These are phyloP conservation scores for Pteria penguin DNA, from an alignment of 2,888 invertebrate species.

Conservation along the genomic window DNA sequence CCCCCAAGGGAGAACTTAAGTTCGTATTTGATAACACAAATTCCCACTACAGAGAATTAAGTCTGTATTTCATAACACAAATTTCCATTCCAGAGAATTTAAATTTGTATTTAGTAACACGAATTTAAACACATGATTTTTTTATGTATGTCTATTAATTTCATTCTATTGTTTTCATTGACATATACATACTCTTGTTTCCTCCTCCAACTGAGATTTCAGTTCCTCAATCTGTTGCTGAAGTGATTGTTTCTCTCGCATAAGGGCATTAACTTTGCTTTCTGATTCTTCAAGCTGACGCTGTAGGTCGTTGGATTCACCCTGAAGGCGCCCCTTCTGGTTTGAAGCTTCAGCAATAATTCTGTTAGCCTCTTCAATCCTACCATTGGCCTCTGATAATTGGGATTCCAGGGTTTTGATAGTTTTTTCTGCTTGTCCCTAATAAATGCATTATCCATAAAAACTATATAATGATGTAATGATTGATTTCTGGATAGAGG, in stretches of 20 bases:
- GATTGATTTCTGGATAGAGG: no score
- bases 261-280: slow-evolving; percentile 95
- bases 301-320: slow-evolving; percentile 97
- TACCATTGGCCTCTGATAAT: slow-evolving; percentile 95
- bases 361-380: slow-evolving; percentile 98
- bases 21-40: no score
- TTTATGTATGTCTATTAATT: no score
- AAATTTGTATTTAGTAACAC: no score
- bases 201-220: slow-evolving; percentile 98
- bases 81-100: no score
- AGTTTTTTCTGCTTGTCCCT: slow-evolving; percentile 99
- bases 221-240: slow-evolving; percentile 98
- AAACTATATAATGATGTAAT: no score
- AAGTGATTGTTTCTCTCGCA: slow-evolving; percentile 94
- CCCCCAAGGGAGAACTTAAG: no score
- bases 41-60: no score
- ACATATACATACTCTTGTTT: slow-evolving; percentile 82
- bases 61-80: no score
- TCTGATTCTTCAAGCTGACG: slow-evolving; percentile 99
- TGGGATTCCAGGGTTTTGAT: slow-evolving; percentile 98
- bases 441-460: no score
- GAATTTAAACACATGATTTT: no score
- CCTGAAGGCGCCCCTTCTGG: slow-evolving; percentile 95
- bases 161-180: no score
- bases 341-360: slow-evolving; percentile 93